These are phyloP conservation scores for Tolypeutes matacus DNA, from an alignment of 2,797 vertebrate genomes.

Conservation along the genomic window DNA sequence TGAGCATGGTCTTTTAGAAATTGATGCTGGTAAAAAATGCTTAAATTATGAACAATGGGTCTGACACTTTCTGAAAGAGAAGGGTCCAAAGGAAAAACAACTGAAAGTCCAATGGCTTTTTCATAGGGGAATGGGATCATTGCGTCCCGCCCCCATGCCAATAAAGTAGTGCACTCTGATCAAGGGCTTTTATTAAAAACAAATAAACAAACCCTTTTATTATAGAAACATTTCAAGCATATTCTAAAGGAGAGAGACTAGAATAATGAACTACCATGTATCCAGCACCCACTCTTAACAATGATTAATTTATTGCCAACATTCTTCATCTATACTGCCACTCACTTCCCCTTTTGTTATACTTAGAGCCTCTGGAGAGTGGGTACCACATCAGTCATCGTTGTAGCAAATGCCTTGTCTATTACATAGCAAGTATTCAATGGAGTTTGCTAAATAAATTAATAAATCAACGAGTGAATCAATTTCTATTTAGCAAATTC, in stretches of 20 bases:
- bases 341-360: neutral
- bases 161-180: neutral
- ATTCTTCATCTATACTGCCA: neutral
- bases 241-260: neutral
- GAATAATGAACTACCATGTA: neutral
- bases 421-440: conserved; percentile 7
- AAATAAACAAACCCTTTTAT: neutral
- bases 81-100: neutral
- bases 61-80: neutral
- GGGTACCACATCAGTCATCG: neutral
- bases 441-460: neutral
- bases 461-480: neutral
- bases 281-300: neutral
- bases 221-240: neutral
- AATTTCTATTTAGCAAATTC: neutral
- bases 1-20: neutral
- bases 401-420: neutral
- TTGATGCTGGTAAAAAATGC: neutral
- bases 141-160: accelerated
- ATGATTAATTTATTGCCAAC: neutral
- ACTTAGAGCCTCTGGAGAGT: neutral
- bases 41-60: neutral
- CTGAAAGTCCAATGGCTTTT: neutral
- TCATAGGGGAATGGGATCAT: neutral
- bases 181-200: neutral